Percentiles rank a stretch among this genome's conserved stretches.
phyloP scores from a whole-genome alignment of 2,797 vertebrate genomes.

The Heliangelus exortis region DNA sequence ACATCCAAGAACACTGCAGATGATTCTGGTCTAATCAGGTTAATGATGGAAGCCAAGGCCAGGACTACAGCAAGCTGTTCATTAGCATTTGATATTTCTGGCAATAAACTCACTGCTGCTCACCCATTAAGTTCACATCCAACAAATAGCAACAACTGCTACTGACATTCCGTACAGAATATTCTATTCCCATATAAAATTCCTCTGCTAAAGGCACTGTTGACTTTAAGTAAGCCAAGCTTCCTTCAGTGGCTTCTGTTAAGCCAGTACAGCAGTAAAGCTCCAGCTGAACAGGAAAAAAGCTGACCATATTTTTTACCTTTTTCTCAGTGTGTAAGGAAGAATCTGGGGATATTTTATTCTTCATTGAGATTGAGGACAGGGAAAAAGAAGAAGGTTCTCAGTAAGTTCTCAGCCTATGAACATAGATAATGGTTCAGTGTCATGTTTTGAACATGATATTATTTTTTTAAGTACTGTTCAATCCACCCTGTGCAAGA shows the following conservation, averaged over 20 bases:
- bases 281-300: background rate
- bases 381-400: background rate
- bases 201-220: background rate
- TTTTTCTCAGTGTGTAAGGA: background rate
- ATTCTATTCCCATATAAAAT: background rate
- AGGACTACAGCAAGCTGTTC: conserved; percentile 60
- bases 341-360: background rate
- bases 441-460: background rate
- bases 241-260: background rate
- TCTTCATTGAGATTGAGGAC: background rate
- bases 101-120: conserved; percentile 57
- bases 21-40: conserved; percentile 56
- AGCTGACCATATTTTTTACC: background rate
- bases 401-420: background rate
- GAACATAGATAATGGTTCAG: background rate
- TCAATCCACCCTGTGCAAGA: background rate
- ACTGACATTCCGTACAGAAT: conserved; percentile 3
- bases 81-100: conserved; percentile 63
- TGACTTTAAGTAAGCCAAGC: background rate
- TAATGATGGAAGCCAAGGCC: conserved; percentile 42
- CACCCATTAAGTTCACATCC: conserved; percentile 37
- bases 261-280: background rate
- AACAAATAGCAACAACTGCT: conserved; percentile 38
- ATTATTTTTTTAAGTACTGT: conserved; percentile 18
- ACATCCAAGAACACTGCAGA: conserved; percentile 47